Evolutionary conservation across 2,113 vertebrate species (phyloP).

Genomic region (Brachyistius frenatus): DNA sequence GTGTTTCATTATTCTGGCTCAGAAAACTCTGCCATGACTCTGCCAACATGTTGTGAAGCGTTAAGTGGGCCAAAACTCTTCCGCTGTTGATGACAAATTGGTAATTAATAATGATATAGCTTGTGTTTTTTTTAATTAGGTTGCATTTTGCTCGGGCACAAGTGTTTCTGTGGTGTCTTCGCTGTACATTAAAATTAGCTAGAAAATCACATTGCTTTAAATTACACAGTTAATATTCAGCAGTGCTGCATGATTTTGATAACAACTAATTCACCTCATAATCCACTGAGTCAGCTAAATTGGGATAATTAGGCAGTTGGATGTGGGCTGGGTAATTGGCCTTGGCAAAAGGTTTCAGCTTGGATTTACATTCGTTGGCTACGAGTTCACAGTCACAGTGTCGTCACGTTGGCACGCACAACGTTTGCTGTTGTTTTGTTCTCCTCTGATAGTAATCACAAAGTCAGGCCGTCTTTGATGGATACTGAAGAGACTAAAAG

Average conservation of each 20-base stretch:
- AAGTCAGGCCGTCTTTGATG: conserved; percentile 27
- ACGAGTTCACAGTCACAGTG: conserved; percentile 41
- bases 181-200: conserved; percentile 32
- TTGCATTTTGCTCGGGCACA: neutral
- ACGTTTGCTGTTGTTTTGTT: conserved; percentile 27
- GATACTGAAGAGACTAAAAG: conserved; percentile 27
- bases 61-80: neutral
- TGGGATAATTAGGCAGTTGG: conserved; percentile 60
- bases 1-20: neutral
- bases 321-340: conserved; percentile 56
- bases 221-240: conserved; percentile 52
- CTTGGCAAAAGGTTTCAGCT: conserved; percentile 55
- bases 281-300: conserved; percentile 68
- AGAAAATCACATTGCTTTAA: conserved; percentile 45
- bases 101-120: neutral
- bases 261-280: conserved; percentile 67
- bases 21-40: too few relatives aligned
- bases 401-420: conserved; percentile 9
- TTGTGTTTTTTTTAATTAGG: neutral
- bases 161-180: conserved; percentile 14
- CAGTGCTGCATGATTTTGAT: conserved; percentile 58
- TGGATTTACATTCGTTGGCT: conserved; percentile 36
- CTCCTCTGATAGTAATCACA: conserved; percentile 30
- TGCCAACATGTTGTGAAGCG: too few relatives aligned
- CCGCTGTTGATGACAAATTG: neutral